Evolutionary conservation across 2,888 invertebrate genomes (phyloP).

Genomic region (Ennomos quercinarius): DNA sequence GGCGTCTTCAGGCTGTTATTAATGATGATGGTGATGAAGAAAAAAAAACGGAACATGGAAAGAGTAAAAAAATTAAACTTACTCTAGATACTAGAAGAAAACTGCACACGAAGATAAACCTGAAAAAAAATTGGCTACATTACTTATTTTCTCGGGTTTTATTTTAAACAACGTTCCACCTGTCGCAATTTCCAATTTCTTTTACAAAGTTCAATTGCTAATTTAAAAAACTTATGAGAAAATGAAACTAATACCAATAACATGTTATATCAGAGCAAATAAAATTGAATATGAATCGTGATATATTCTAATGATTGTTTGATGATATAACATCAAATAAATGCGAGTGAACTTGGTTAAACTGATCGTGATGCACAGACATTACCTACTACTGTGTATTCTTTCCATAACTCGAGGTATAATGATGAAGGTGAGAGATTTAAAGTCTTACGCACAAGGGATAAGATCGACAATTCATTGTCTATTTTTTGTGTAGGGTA

Average conservation of each 20-base stretch:
- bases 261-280: constrained; percentile 43
- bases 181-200: not conserved
- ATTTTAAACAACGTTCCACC: no score
- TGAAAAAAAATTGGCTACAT: constrained; percentile 59
- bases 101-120: constrained; percentile 66
- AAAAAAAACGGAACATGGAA: no score
- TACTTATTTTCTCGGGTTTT: not conserved
- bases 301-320: constrained; percentile 57
- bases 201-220: not conserved
- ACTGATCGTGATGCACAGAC: constrained; percentile 54
- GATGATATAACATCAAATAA: constrained; percentile 50
- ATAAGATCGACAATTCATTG: constrained; percentile 28
- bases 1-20: no score
- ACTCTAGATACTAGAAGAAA: constrained; percentile 60
- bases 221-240: constrained; percentile 17
- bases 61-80: constrained; percentile 41
- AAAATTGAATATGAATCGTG: constrained; percentile 61
- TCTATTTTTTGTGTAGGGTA: constrained; percentile 21
- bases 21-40: no score
- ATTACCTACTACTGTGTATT: constrained; percentile 39
- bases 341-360: constrained; percentile 60
- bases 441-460: constrained; percentile 15
- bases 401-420: constrained; percentile 19
- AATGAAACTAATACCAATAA: constrained; percentile 49
- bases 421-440: constrained; percentile 12